Conservation (phyloP, 2,888 invertebrate species). For the Pilophorus perplexus region DNA sequence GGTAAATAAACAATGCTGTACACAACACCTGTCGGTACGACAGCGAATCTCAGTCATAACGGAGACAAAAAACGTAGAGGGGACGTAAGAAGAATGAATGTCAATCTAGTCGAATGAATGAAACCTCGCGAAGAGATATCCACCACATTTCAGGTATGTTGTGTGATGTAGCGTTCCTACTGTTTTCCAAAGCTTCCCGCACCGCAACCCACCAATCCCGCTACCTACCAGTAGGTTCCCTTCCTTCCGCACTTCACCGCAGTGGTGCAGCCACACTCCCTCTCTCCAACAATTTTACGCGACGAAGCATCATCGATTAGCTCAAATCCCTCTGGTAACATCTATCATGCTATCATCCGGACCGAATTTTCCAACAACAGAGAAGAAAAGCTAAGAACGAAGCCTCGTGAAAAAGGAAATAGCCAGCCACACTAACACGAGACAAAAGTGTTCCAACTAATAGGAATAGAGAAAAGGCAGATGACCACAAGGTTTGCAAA, state of each 20-base stretch:
- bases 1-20: no score
- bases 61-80: no score
- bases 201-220: constrained; percentile 8
- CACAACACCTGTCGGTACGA: no score
- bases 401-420: no score
- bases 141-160: not conserved
- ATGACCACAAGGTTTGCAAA: no score
- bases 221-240: constrained; percentile 1
- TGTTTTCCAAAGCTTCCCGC: no score
- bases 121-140: not conserved
- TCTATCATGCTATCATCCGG: constrained; percentile 10
- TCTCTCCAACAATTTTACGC: not conserved
- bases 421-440: no score
- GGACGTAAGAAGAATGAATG: constrained; percentile 12
- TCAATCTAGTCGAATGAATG: not conserved
- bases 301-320: constrained; percentile 8
- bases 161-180: not conserved
- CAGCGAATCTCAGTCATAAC: no score
- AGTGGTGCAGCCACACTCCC: not conserved
- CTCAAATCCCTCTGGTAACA: constrained; percentile 14
- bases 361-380: constrained; percentile 9
- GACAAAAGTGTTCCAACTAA: no score
- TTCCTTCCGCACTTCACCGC: not conserved
- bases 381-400: no score
- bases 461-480: no score